Evolutionary conservation across 2,797 vertebrate species (phyloP), one percentile per base, ranked within the genome.

Genomic region (Bradypus variegatus): DNA sequence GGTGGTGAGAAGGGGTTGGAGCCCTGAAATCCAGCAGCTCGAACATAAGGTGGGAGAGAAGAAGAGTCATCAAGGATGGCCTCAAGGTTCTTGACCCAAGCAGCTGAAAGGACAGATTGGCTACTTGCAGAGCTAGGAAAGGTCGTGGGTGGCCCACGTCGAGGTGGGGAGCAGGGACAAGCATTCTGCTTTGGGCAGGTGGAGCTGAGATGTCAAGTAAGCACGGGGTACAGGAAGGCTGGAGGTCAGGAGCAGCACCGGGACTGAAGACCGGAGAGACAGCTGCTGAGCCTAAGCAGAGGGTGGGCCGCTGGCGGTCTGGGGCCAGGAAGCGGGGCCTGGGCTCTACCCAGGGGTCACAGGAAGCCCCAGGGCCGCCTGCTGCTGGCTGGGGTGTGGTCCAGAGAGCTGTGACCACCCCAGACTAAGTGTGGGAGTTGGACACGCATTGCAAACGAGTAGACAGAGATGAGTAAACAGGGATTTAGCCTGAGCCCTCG

Each of bases 381-480:
- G 12, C 0, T 3, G 10, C 14, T 29, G 55, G 31, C 10, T 11
- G 0, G 78, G 86, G 77, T 41, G 15, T 33, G 50, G 62, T 21
- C 33, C 14, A 78, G 69, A 36, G 8, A 19, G 67, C 70, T 5
- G 3, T 16, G 87, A 75, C 53, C 67, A 50, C 45, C 76, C 62
- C 13, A 4, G 88, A 81, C 86, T 91, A 88, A 91, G 67, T 83
- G 6, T 55, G 64, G 33, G 77, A 83, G 79, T 25, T 3, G 13
- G 38, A 15, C n/a, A n/a, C 62, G 41, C 19, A 18, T 60, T 86
- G 23, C 65, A 36, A 90, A 85, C 80, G 78, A 91, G 93, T 93
- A 29, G 78, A 72, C 9, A 84, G 81, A 85, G 70, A 7, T 60
- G 85, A 84, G 72, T 90, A 92, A 92, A 88, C 91, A 95, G 72